phyloP scores from a whole-genome alignment of 2,113 vertebrate species.

The Gymnobelideus leadbeateri region DNA sequence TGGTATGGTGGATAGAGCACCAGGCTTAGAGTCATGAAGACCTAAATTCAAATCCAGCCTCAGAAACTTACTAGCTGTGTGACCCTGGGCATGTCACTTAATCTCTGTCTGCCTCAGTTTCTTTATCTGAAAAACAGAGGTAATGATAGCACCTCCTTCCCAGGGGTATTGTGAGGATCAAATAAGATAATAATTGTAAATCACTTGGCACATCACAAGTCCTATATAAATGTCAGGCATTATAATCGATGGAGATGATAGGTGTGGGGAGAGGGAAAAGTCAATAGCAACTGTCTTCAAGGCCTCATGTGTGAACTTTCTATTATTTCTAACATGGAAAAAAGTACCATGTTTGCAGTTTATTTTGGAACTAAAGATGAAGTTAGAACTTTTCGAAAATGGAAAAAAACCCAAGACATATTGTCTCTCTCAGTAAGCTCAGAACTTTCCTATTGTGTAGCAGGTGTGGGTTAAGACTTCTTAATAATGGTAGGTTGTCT shows the following conservation, averaged over 20 bases:
- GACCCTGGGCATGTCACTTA: background rate
- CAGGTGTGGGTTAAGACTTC: slow-evolving; percentile 59
- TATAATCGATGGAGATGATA: background rate
- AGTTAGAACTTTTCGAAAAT: slow-evolving; percentile 18
- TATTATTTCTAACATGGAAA: background rate
- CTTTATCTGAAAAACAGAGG: background rate
- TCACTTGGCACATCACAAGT: background rate
- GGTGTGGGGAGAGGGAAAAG: background rate
- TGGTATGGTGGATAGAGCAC: background rate
- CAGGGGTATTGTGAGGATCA: background rate
- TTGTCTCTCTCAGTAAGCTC: slow-evolving; percentile 57
- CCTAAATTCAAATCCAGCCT: background rate
- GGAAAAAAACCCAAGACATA: background rate
- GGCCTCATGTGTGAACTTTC: background rate
- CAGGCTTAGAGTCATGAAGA: background rate
- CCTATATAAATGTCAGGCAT: background rate
- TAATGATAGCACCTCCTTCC: background rate
- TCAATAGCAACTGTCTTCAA: background rate
- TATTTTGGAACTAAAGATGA: background rate
- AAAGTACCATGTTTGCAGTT: background rate
- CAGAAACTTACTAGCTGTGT: background rate
- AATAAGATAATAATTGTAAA: background rate
- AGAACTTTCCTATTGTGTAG: slow-evolving; percentile 27
- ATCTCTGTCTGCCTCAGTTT: background rate
- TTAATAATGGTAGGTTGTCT: slow-evolving; percentile 71